Percentiles rank a stretch among this genome's conserved stretches.
These are phyloP conservation scores for Clarias laeviceps DNA, from an alignment of 2,797 vertebrate species.

Conservation along the genomic window DNA sequence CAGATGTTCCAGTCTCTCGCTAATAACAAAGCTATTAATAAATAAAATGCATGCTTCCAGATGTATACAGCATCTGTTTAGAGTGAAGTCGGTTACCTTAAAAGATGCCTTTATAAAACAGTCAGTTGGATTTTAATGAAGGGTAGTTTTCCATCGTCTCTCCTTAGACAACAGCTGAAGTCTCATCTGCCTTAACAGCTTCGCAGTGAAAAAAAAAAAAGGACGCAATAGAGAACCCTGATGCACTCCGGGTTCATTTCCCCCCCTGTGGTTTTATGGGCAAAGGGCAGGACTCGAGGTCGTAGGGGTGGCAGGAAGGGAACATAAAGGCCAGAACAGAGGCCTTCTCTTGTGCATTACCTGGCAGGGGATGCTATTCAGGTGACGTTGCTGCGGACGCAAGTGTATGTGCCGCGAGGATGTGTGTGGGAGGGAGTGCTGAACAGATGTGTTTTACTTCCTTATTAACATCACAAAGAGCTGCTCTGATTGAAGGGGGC, in stretches of 20 bases:
- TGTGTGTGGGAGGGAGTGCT: constrained; percentile 69
- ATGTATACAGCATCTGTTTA: constrained; percentile 28
- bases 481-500: constrained; percentile 80
- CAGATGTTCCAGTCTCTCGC: constrained; percentile 37
- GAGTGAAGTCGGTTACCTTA: neutral
- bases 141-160: neutral
- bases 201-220: constrained; percentile 1
- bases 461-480: constrained; percentile 93
- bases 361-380: constrained; percentile 90
- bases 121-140: neutral
- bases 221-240: constrained; percentile 43
- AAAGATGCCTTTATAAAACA: neutral
- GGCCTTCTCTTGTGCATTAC: constrained; percentile 87
- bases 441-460: constrained; percentile 92
- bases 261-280: constrained; percentile 38
- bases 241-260: constrained; percentile 36
- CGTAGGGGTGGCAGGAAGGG: constrained; percentile 52
- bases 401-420: constrained; percentile 42
- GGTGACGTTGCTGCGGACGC: constrained; percentile 84
- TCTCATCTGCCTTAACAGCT: neutral
- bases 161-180: neutral
- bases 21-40: constrained; percentile 46
- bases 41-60: constrained; percentile 35
- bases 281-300: constrained; percentile 39
- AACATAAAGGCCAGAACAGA: constrained; percentile 78